Base-by-base conservation (phyloP, 1,140 invertebrate genomes). In the Apis cerana region DNA sequence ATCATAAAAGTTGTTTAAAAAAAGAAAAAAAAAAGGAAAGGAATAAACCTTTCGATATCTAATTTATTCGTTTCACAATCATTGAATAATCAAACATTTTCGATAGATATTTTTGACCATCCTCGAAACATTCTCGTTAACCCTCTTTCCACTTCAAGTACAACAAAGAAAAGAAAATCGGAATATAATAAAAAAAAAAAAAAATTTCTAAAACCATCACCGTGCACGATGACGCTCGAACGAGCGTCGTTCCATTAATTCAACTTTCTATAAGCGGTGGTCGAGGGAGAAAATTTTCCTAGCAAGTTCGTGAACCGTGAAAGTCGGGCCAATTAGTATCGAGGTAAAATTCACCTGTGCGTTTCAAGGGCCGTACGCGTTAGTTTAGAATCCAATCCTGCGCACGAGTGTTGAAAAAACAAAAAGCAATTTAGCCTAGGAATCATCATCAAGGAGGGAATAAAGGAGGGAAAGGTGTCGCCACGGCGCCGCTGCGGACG, bases 381-480 rank as follows among this genome's bases (percentile, higher is more conserved):
- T 43, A 43, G 33, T 43, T 43, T 43, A 43, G 33, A 33, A 43
- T 43, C 4, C 4, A 33, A 33, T 43, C 33, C 33, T 43, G 33
- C 33, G 33, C 33, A 7, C 33, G 33, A 43, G 7, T 43, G 33
- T 43, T 7, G 33, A 43, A 43, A 7, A 43, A 7, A 43, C 4
- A 7, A 43, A 43, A 56, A 23, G 15, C 0, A 15, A 50, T 27
- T 75, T 33, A 52, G 80, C 58, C 67, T 83, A 85, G 80, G 75
- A 87, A 52, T 65, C 80, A 43, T 71, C 23, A 58, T 3, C n/a
- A 23, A 43, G 59, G 56, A 19, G 69, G 21, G 8, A 33, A 33
- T 27, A 82, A 64, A 82, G 84, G 64, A 61, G 43, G 43, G 64
- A 75, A 87, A 76, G 75, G 56, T 72, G 76, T 58, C 62, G 79